These are phyloP conservation scores for Parazoanthus atlanticus DNA, from an alignment of 92 coral and sea anemone species.

Conservation along the genomic window DNA sequence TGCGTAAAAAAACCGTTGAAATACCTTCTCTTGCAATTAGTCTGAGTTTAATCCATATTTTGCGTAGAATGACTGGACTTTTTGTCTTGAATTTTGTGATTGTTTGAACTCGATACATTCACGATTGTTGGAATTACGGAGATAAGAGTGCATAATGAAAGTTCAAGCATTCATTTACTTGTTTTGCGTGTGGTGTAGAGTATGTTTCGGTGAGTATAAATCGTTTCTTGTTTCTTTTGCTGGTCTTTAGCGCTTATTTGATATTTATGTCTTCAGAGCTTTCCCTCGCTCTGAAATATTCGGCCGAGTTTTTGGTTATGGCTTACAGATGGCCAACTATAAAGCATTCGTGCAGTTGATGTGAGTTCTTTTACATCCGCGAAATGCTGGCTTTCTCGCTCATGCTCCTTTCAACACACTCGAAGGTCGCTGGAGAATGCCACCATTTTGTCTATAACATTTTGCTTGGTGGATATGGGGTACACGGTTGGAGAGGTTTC, in stretches of 20 bases:
- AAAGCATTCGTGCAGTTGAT: neutral
- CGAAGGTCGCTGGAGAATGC: neutral
- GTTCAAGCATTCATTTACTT: constrained; percentile 78
- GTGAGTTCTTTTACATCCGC: neutral
- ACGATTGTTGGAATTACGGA: constrained; percentile 61
- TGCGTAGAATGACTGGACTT: constrained; percentile 30
- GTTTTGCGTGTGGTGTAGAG: constrained; percentile 57
- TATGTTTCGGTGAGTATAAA: constrained; percentile 71
- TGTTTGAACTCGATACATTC: constrained; percentile 18
- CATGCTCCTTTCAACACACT: neutral
- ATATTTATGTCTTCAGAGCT: constrained; percentile 22
- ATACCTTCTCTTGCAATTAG: no score
- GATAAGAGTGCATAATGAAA: constrained; percentile 80
- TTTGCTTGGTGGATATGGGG: neutral
- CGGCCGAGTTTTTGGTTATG: neutral
- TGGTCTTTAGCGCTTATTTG: neutral
- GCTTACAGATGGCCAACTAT: neutral
- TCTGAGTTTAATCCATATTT: constrained; percentile 28
- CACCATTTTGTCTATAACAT: constrained; percentile 38
- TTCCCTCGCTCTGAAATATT: neutral
- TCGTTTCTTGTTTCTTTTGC: neutral
- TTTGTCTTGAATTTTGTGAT: constrained; percentile 35
- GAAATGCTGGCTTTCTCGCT: neutral
- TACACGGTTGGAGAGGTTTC: neutral
- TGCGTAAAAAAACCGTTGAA: no score